phyloP scores from a whole-genome alignment of 1,140 invertebrate species.

The Lepidurus couesii region DNA sequence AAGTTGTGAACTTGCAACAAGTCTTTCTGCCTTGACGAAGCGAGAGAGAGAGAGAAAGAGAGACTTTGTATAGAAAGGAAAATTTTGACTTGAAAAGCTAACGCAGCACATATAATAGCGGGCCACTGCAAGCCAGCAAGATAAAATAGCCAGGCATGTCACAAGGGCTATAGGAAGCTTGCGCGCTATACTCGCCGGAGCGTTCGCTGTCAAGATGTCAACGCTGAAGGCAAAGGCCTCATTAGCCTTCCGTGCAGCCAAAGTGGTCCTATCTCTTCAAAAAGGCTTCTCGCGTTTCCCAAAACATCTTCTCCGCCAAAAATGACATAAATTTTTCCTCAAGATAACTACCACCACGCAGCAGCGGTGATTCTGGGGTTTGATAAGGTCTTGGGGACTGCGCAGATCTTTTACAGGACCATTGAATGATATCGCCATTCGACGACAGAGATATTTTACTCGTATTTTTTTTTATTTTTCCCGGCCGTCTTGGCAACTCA shows the following conservation, averaged over 20 bases:
- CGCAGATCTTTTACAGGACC: not conserved
- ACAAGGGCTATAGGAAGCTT: not conserved
- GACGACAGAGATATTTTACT: conserved; percentile 1
- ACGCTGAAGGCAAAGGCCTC: conserved; percentile 20
- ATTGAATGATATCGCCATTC: not conserved
- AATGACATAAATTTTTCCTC: not conserved
- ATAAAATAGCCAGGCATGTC: conserved; percentile 1
- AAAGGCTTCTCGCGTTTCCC: conserved; percentile 6
- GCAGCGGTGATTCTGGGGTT: not conserved
- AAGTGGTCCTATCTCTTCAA: conserved; percentile 4
- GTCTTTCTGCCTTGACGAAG: not conserved
- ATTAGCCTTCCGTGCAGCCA: not conserved
- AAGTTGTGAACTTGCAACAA: too few relatives aligned
- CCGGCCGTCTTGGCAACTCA: not conserved
- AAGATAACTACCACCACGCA: not conserved
- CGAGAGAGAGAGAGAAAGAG: not conserved
- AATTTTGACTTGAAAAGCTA: conserved; percentile 20
- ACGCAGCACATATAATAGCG: not conserved
- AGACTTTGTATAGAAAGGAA: not conserved
- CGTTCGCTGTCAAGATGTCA: conserved; percentile 14
- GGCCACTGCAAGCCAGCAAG: conserved; percentile 2
- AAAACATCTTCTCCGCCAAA: not conserved
- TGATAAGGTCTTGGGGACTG: not conserved
- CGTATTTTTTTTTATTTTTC: not conserved
- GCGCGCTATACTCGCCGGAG: not conserved